phyloP scores from a whole-genome alignment of 2,113 vertebrate genomes.

The Phrynosoma blainvillii region DNA sequence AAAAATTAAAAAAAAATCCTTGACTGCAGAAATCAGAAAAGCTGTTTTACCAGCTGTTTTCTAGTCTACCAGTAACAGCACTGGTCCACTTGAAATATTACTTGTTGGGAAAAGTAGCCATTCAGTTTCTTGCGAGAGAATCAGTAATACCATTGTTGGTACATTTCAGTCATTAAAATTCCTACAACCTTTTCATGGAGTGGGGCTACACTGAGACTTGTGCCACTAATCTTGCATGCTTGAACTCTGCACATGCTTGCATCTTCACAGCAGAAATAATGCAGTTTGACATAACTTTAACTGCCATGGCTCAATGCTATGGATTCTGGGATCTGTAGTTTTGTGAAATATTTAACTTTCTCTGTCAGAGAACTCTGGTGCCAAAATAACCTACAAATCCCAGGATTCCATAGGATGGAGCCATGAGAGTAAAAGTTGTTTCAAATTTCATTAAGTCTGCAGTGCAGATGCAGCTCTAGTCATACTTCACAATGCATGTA shows the following conservation, averaged over 20 bases:
- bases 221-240: background rate
- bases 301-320: too few species aligned
- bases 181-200: background rate
- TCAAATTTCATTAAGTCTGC: too few species aligned
- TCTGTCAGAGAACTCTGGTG: too few species aligned
- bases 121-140: too few species aligned
- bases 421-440: too few species aligned
- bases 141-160: background rate
- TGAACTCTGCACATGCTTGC: background rate
- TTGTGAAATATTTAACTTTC: too few species aligned
- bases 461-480: background rate
- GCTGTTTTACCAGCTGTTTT: background rate
- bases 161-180: background rate
- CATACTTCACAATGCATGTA: background rate
- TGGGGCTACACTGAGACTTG: background rate
- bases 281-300: too few species aligned
- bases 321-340: too few species aligned
- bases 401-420: too few species aligned
- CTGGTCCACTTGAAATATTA: background rate
- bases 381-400: too few species aligned
- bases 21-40: background rate
- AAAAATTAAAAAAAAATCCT: background rate
- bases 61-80: background rate
- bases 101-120: background rate
- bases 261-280: too few species aligned